Percentiles rank a stretch among this genome's conserved stretches.
Evolutionary conservation across 2,888 invertebrate genomes (phyloP).

Genomic region (Ferrisia virgata): DNA sequence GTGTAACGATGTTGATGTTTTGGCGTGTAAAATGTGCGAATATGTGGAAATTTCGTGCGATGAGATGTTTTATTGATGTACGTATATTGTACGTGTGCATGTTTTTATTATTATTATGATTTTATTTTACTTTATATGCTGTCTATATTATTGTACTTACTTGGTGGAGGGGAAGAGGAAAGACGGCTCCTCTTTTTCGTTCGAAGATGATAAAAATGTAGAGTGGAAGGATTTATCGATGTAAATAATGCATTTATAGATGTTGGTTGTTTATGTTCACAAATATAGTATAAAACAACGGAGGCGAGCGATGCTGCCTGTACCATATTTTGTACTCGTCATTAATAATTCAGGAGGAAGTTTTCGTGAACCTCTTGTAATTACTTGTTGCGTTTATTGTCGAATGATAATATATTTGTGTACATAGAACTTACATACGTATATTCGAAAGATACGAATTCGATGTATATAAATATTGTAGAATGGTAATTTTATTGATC

Average conservation of each 20-base stretch:
- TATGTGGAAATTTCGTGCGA: background rate
- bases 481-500: background rate
- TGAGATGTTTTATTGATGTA: conserved; percentile 3
- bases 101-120: no score
- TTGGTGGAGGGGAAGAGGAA: no score
- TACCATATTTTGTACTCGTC: background rate
- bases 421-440: background rate
- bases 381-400: background rate
- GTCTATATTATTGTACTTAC: no score
- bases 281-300: background rate
- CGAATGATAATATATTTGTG: background rate
- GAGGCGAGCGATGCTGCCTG: background rate
- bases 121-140: background rate
- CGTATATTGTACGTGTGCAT: background rate
- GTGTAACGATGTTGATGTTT: background rate
- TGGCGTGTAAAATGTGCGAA: background rate
- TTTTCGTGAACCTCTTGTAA: background rate
- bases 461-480: background rate
- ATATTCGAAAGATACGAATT: background rate
- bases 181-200: background rate
- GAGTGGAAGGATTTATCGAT: background rate
- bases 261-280: background rate
- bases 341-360: background rate
- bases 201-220: background rate
- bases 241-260: background rate